Evolutionary conservation across 2,113 vertebrate species (phyloP), one percentile per base, ranked within the genome.

Genomic region (Coryphaenoides rupestris): DNA sequence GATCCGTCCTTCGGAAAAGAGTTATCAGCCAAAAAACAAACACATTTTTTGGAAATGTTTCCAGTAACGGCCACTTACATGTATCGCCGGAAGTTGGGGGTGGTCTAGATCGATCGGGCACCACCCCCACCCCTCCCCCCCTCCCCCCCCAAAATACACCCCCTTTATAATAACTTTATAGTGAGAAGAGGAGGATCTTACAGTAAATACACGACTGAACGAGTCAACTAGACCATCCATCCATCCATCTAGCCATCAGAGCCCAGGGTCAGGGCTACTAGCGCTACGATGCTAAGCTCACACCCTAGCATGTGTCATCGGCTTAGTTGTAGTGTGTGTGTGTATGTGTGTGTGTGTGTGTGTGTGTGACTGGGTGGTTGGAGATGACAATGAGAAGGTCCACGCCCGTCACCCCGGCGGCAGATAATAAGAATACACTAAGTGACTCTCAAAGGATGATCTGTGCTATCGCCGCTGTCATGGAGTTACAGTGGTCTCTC

Each of bases 241-340:
- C 13, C 33, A 40, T 40, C 33, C 33, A 40, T 40, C 6, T 12
- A 10, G 7, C 9, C 1, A 73, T 73, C 61, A 63, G 77, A 84
- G 74, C 73, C 62, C 58, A 57, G 60, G 75, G 73, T 84, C 79
- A 83, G 76, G n/a, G n/a, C n/a, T n/a, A n/a, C n/a, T n/a, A n/a
- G n/a, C n/a, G n/a, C n/a, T n/a, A n/a, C n/a, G n/a, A n/a, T 81
- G 80, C 79, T 87, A 85, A 89, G 80, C 5, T 82, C 75, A 77
- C 80, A 76, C 73, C n/a, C 76, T 82, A 81, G 78, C 82, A 86
- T 76, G 83, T 68, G 61, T 67, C 56, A 66, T 60, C 5, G 66
- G 15, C 46, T 52, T 64, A 69, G 24, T 66, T 28, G 55, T 40
- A 5, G 56, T 58, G 16, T 21, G 19, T 22, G 58, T 47, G 33